These are phyloP conservation scores for Panthera tigris DNA, from an alignment of 2,113 vertebrate genomes.

Conservation along the genomic window DNA sequence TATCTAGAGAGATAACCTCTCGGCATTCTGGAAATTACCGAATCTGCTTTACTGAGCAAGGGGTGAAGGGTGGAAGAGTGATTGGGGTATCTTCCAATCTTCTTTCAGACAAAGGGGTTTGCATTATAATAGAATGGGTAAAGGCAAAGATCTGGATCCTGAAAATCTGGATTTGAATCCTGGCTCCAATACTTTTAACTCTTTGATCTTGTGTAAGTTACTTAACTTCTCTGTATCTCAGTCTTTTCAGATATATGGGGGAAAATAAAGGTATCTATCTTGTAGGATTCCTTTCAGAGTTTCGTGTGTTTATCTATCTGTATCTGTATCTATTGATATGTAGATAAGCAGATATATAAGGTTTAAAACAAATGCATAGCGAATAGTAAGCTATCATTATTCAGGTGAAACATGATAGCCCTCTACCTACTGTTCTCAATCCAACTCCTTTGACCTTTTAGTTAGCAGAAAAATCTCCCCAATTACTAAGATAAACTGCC, in stretches of 20 bases:
- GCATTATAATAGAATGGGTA: background rate
- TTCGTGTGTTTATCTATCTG: background rate
- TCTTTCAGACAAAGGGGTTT: background rate
- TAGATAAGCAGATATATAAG: background rate
- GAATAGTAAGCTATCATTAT: background rate
- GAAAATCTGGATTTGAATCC: background rate
- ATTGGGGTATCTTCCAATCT: background rate
- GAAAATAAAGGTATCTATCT: background rate
- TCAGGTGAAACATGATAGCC: background rate
- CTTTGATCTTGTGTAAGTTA: background rate
- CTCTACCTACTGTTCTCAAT: slow-evolving; percentile 3
- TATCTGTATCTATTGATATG: background rate
- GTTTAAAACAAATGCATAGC: background rate
- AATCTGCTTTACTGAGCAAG: background rate
- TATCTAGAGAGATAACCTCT: background rate
- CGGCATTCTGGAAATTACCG: background rate
- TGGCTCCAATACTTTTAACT: background rate
- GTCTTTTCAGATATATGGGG: background rate
- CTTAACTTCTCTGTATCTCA: background rate
- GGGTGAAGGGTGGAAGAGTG: background rate
- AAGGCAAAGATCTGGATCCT: background rate
- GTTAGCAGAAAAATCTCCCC: background rate
- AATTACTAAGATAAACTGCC: background rate
- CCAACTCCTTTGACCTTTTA: background rate
- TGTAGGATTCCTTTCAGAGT: background rate